Evolutionary conservation across 2,113 vertebrate genomes (phyloP).

Genomic region (Petroica traversi): DNA sequence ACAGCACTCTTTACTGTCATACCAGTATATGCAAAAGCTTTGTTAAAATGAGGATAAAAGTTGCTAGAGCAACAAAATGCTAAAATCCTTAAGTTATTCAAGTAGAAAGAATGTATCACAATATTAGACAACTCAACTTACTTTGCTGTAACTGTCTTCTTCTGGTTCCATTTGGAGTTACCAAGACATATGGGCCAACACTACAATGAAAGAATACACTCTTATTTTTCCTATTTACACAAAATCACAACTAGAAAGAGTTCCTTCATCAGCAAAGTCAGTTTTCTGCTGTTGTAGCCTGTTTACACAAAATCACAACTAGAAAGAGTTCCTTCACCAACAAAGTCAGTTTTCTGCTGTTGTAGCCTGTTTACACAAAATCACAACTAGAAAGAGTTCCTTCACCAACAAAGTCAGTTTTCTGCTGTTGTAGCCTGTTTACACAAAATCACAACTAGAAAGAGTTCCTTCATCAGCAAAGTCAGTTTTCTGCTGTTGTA

Average conservation of each 20-base stretch:
- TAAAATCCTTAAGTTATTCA: not conserved
- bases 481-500: not conserved
- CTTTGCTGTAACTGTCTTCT: conserved; percentile 71
- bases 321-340: too few relatives aligned
- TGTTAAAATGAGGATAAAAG: not conserved
- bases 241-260: not conserved
- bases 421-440: not conserved
- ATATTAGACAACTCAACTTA: conserved; percentile 59
- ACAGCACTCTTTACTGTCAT: not conserved
- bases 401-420: too few relatives aligned
- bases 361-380: too few relatives aligned
- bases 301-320: too few relatives aligned
- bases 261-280: not conserved
- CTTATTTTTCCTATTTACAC: not conserved
- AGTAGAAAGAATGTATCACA: not conserved
- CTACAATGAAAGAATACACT: conserved; percentile 68
- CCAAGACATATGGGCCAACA: conserved; percentile 59
- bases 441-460: not conserved
- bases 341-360: too few relatives aligned
- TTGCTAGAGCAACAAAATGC: not conserved
- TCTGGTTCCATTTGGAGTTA: conserved; percentile 75
- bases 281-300: too few relatives aligned
- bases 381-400: too few relatives aligned
- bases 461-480: not conserved
- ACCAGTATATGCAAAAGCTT: not conserved